A percentile compares a stretch with the other conserved stretches of the same genome.
Conservation (phyloP, 2,888 invertebrate genomes). For the Drosophila melanosoma region DNA sequence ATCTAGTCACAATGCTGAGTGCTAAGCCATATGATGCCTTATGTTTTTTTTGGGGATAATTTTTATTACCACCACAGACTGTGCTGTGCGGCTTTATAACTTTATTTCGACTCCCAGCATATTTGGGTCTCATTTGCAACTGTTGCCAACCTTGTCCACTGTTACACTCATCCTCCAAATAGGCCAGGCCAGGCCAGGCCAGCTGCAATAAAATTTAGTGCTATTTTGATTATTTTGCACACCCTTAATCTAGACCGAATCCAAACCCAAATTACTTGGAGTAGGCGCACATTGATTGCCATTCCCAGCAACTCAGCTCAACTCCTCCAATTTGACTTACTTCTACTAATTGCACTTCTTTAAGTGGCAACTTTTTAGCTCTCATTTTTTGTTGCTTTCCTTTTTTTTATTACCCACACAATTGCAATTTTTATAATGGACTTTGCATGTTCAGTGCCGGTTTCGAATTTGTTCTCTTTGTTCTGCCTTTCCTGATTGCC, state of each 20-base stretch:
- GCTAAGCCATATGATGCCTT: constrained; percentile 50
- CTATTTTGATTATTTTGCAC: constrained; percentile 73
- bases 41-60: constrained; percentile 24
- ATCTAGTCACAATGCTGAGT: constrained; percentile 29
- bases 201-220: constrained; percentile 73
- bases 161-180: background rate
- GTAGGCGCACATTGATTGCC: constrained; percentile 34
- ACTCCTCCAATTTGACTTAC: constrained; percentile 61
- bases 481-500: constrained; percentile 45
- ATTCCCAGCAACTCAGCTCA: constrained; percentile 23
- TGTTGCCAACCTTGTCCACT: constrained; percentile 37
- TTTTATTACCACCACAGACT: constrained; percentile 59
- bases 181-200: constrained; percentile 11
- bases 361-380: constrained; percentile 62
- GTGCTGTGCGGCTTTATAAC: constrained; percentile 68
- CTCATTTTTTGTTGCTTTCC: constrained; percentile 14
- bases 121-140: constrained; percentile 65
- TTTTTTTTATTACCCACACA: constrained; percentile 31
- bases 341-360: constrained; percentile 75
- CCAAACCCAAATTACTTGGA: constrained; percentile 30
- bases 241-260: constrained; percentile 46
- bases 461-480: constrained; percentile 28
- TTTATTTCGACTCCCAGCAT: constrained; percentile 58
- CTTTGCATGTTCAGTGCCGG: constrained; percentile 69
- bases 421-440: constrained; percentile 73